Conservation (phyloP, 92 coral and sea anemone genomes). For the Anthopleura xanthogrammica region DNA sequence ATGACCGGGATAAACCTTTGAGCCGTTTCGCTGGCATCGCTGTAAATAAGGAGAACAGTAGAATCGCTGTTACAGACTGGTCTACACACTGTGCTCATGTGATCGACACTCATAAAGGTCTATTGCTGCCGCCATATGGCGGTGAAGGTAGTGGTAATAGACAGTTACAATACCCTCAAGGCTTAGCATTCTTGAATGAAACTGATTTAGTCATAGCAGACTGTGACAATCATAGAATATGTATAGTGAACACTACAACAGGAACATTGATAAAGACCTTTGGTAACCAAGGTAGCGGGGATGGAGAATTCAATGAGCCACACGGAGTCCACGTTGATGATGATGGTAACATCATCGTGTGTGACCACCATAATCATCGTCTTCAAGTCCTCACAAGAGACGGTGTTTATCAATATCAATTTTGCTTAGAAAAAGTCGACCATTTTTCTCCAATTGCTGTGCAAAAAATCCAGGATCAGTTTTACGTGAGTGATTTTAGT, state of each 20-base stretch:
- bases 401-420: too few species aligned
- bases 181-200: slow-evolving; percentile 8
- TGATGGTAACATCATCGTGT: not conserved
- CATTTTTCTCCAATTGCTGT: too few species aligned
- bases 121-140: not conserved
- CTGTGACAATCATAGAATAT: not conserved
- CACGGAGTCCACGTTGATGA: not conserved
- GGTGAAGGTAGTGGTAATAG: not conserved
- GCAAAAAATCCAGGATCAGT: too few species aligned
- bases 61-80: slow-evolving; percentile 1
- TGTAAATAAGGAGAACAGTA: not conserved
- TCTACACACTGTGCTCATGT: not conserved
- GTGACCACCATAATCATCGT: not conserved
- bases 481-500: too few species aligned
- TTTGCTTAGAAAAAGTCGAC: too few species aligned
- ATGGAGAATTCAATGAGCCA: not conserved
- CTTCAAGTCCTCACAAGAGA: not conserved
- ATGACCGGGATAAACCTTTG: not conserved
- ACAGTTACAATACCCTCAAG: not conserved
- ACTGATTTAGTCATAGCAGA: slow-evolving; percentile 6
- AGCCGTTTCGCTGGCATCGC: not conserved
- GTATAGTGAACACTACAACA: not conserved
- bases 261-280: slow-evolving; percentile 6
- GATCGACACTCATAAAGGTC: not conserved
- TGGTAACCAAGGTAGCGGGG: not conserved